Conservation (phyloP, 1,140 invertebrate species). For the Saccostrea cuccullata region DNA sequence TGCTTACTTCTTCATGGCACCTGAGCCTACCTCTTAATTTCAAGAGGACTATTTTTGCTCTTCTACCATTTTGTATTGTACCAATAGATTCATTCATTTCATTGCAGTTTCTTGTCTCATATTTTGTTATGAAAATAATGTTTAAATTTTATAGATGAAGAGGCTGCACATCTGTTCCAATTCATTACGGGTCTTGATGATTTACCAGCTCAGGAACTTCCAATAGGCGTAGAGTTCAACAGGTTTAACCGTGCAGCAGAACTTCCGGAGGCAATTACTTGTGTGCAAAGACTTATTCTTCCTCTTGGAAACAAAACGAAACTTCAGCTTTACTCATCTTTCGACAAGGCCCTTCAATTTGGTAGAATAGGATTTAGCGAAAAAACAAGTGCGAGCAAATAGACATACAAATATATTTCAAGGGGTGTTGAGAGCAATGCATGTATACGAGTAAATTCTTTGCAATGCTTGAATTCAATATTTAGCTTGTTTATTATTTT, state of each 20-base stretch:
- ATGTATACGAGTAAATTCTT: too few species aligned
- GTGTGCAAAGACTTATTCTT: constrained; percentile 56
- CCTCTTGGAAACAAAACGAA: constrained; percentile 62
- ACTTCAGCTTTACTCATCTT: constrained; percentile 59
- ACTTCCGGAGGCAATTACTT: constrained; percentile 60
- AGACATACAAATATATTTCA: too few species aligned
- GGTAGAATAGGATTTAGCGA: constrained; percentile 53
- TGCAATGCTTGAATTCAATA: too few species aligned
- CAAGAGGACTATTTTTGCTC: too few species aligned
- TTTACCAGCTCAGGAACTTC: constrained; percentile 57
- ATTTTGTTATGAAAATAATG: neutral
- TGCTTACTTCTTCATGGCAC: too few species aligned
- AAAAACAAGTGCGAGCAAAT: constrained; percentile 18
- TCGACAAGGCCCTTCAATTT: constrained; percentile 58
- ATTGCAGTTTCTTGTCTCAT: neutral
- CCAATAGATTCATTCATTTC: too few species aligned
- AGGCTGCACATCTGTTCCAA: constrained; percentile 61
- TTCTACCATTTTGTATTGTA: too few species aligned
- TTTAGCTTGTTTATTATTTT: too few species aligned
- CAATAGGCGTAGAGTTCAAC: constrained; percentile 60
- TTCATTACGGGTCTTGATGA: constrained; percentile 62
- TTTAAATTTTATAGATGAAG: constrained; percentile 50
- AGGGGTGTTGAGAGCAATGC: too few species aligned
- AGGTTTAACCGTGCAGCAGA: constrained; percentile 45
- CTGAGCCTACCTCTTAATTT: too few species aligned